These are phyloP conservation scores for Tadarida brasiliensis DNA, from an alignment of 2,797 vertebrate species.

Conservation along the genomic window DNA sequence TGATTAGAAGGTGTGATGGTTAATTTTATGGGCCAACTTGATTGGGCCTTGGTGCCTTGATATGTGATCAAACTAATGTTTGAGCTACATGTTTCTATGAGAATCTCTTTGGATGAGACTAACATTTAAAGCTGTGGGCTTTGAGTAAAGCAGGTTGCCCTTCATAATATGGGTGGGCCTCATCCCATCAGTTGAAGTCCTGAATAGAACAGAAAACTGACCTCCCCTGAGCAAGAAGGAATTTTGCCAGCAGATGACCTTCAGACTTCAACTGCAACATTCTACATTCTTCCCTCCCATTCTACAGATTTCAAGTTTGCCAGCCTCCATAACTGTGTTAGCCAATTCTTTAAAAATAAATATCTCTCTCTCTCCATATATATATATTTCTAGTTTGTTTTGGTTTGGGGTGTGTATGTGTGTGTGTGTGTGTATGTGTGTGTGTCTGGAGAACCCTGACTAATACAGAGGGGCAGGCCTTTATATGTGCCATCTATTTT, in stretches of 20 bases:
- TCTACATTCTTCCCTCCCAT: neutral
- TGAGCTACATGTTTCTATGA: neutral
- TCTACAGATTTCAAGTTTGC: neutral
- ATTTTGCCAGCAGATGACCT: neutral
- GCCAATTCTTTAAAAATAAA: neutral
- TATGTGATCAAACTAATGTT: neutral
- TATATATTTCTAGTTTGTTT: too few relatives aligned
- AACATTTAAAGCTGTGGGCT: neutral
- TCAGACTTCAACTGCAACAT: neutral
- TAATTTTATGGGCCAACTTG: neutral
- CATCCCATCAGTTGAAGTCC: neutral
- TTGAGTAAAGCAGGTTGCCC: neutral
- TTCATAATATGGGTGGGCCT: neutral
- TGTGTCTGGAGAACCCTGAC: neutral
- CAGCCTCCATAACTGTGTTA: neutral
- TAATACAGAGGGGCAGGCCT: neutral
- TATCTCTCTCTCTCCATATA: neutral
- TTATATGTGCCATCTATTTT: neutral
- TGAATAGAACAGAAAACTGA: neutral
- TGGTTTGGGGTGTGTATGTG: neutral
- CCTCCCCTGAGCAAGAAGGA: neutral
- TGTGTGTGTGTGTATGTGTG: neutral
- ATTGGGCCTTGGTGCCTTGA: neutral
- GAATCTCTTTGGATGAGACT: neutral
- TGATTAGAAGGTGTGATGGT: neutral